phyloP scores from a whole-genome alignment of 2,113 vertebrate species.

The Choloepus hoffmanni region DNA sequence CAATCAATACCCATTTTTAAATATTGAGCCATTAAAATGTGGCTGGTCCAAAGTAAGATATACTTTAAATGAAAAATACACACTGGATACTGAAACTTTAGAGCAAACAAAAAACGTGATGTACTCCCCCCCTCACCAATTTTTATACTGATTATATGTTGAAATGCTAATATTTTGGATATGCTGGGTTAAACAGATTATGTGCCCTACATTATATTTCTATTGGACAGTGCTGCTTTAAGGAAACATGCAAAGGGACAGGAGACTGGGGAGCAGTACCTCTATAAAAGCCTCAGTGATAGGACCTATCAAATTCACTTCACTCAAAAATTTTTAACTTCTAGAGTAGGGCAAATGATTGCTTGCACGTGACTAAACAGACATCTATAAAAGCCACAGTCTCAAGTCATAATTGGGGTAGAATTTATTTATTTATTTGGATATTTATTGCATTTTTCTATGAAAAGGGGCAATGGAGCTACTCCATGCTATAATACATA shows the following conservation, averaged over 20 bases:
- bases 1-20: too few relatives aligned
- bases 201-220: background rate
- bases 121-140: background rate
- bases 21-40: background rate
- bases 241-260: background rate
- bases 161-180: background rate
- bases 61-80: background rate
- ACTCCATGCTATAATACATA: background rate
- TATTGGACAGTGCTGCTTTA: background rate
- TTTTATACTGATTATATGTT: background rate
- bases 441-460: conserved; percentile 27
- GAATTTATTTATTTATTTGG: background rate
- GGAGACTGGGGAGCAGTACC: background rate
- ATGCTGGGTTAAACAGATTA: conserved; percentile 2
- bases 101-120: conserved; percentile 5
- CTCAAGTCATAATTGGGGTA: conserved; percentile 1
- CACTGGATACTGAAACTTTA: background rate
- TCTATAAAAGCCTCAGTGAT: background rate
- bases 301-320: background rate
- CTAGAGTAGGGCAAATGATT: background rate
- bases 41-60: background rate
- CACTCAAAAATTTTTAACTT: conserved; percentile 23
- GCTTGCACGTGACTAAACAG: background rate
- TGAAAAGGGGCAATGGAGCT: background rate
- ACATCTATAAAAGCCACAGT: background rate